These are phyloP conservation scores for Piliocolobus tephrosceles DNA, from an alignment of 2,113 vertebrate species.

Conservation along the genomic window DNA sequence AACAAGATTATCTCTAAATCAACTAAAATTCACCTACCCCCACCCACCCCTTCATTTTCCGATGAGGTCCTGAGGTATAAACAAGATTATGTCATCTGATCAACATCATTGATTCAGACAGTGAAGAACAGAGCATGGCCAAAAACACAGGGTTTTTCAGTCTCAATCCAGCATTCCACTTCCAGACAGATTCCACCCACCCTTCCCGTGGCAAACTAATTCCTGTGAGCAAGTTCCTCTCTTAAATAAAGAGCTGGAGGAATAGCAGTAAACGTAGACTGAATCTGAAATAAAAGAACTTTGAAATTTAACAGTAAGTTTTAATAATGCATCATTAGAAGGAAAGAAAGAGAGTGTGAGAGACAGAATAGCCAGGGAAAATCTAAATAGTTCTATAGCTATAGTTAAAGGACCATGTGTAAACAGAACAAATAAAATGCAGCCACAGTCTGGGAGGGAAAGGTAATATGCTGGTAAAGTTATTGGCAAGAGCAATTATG, in stretches of 20 bases:
- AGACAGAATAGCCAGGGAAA: background rate
- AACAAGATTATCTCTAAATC: background rate
- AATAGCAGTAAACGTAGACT: background rate
- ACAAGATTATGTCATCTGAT: background rate
- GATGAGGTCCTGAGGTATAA: background rate
- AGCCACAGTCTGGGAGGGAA: background rate
- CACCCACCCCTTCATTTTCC: background rate
- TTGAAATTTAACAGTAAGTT: background rate
- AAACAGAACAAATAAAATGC: constrained; percentile 45
- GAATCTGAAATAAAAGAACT: constrained; percentile 13
- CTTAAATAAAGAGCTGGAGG: background rate
- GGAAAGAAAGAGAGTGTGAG: background rate
- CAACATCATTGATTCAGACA: background rate
- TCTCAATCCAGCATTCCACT: background rate
- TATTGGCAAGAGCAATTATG: background rate
- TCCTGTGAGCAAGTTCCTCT: background rate
- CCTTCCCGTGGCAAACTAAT: background rate
- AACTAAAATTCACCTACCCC: background rate
- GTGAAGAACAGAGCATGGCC: background rate
- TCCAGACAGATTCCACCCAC: background rate
- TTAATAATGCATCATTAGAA: background rate
- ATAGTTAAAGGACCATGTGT: background rate
- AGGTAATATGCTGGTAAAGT: background rate
- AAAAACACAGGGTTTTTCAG: background rate
- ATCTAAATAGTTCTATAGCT: background rate